Percentiles rank a stretch among this genome's conserved stretches.
phyloP scores from a whole-genome alignment of 2,797 vertebrate species.

The Gambelia wislizenii region DNA sequence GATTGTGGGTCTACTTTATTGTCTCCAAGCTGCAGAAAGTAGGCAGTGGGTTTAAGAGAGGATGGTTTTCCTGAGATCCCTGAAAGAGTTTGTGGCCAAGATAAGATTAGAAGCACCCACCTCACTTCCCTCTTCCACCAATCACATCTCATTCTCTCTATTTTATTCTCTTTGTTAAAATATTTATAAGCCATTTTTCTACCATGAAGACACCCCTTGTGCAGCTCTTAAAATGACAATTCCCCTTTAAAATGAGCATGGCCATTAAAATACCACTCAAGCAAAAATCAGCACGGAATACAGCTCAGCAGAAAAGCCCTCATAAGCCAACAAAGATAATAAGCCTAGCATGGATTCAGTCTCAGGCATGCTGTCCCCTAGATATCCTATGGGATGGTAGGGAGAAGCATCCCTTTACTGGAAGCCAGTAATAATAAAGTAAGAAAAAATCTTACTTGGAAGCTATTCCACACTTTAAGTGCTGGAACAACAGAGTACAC shows the following conservation, averaged over 20 bases:
- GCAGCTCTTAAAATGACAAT: neutral
- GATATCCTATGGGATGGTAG: too few species aligned
- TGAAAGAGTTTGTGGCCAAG: neutral
- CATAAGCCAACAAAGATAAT: neutral
- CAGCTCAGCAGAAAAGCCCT: neutral
- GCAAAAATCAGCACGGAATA: neutral
- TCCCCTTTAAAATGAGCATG: neutral
- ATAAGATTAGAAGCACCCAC: neutral
- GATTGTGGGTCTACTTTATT: neutral
- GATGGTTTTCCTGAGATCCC: neutral
- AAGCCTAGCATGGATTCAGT: too few species aligned
- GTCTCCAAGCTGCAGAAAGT: neutral
- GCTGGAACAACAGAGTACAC: neutral
- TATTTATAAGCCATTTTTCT: neutral
- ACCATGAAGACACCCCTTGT: neutral
- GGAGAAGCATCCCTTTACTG: neutral
- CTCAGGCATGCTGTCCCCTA: neutral
- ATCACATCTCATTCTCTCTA: neutral
- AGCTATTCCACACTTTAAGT: neutral
- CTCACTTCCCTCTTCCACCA: neutral
- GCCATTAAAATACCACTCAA: neutral
- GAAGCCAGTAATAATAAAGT: neutral
- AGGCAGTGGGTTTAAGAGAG: neutral
- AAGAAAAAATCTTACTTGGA: neutral
- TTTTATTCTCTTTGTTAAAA: neutral